These are phyloP conservation scores for Dione vanillae DNA, from an alignment of 2,888 invertebrate species.

Conservation along the genomic window DNA sequence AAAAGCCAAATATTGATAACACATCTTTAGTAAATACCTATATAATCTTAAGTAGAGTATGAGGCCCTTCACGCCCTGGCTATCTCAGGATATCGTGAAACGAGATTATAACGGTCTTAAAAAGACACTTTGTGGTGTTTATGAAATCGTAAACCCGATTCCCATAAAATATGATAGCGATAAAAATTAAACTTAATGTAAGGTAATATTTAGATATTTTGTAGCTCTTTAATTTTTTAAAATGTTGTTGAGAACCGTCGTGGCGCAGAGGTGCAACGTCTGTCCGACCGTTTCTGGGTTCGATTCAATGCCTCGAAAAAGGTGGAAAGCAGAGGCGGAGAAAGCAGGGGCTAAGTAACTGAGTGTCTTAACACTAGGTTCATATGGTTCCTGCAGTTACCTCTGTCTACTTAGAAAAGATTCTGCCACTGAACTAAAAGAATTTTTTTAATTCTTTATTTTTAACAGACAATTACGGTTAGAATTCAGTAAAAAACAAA, in stretches of 20 bases:
- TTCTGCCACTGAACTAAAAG: too few species aligned
- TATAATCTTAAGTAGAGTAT: neutral
- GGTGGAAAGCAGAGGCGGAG: too few species aligned
- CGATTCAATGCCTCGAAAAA: too few species aligned
- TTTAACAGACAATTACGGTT: too few species aligned
- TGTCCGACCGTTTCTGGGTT: too few species aligned
- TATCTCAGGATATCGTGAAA: constrained; percentile 6
- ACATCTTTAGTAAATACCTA: neutral
- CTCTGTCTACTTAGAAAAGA: too few species aligned
- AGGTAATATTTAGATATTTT: neutral
- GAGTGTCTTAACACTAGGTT: too few species aligned
- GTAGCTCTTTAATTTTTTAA: neutral
- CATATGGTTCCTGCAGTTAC: too few species aligned
- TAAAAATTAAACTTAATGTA: neutral
- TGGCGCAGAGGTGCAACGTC: too few species aligned
- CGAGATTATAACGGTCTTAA: constrained; percentile 1
- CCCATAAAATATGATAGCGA: constrained; percentile 11
- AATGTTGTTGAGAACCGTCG: too few species aligned
- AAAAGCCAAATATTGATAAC: neutral
- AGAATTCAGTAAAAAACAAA: neutral
- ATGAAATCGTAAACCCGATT: constrained; percentile 18
- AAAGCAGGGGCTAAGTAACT: too few species aligned
- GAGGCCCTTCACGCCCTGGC: neutral
- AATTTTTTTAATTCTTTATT: too few species aligned
- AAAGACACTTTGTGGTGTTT: constrained; percentile 15